Base-by-base conservation (phyloP, 1,140 invertebrate species). In the Battus philenor region DNA sequence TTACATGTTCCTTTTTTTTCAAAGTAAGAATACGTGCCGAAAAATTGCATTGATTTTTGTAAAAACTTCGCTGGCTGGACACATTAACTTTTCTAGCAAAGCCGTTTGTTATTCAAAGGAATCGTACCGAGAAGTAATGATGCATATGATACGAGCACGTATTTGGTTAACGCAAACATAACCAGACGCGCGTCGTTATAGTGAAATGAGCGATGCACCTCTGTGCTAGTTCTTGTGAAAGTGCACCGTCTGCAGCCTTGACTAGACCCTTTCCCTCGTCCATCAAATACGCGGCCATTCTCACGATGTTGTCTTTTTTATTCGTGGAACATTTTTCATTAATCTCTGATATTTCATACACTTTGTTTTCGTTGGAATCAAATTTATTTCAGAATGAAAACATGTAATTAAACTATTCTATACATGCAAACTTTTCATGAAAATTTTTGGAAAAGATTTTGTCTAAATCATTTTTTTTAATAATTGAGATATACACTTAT, bases 251-350 rank as follows among this genome's bases (percentile, higher is more conserved):
- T 61, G 55, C 65, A 84, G 56, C 80, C 80, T 84, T 82, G 76
- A 74, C 47, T 50, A 38, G 60, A 69, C 44, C 76, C 81, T 82
- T 82, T 85, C 81, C 77, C 78, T 79, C 74, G 73, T 85, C 74
- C 69, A 79, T 81, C 76, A 84, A 70, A 66, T 59, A 41, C 34
- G 49, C 44, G 44, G 48, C 46, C 62, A 66, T 66, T 69, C 72
- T 75, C 66, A 62, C 68, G 61, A 64, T 38, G n/a, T 24, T 2
- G 0, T 71, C 69, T 68, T 71, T 64, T 58, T 54, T 68, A 68
- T 70, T 67, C 65, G 59, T 68, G n/a, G n/a, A n/a, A 68, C 50
- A 77, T 80, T 75, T 73, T 67, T 60, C 58, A 64, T 51, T 77
- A 77, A 77, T 79, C 69, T 69, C 51, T 31, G 22, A 50, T 50